Conservation (phyloP, 2,113 vertebrate genomes). For the Campylomormyrus tamandua region DNA sequence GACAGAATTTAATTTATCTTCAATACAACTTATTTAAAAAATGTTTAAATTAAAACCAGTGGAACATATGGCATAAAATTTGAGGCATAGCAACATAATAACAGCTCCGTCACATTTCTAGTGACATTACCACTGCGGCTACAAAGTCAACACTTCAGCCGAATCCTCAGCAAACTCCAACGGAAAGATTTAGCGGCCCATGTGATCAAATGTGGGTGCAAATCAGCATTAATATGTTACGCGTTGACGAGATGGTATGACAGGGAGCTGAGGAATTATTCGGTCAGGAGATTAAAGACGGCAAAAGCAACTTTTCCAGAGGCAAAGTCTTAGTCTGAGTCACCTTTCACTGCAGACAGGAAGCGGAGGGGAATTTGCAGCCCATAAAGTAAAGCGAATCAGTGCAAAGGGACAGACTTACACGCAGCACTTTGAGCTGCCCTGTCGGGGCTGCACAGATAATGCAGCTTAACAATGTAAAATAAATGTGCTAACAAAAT, state of each 20-base stretch:
- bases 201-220: neutral
- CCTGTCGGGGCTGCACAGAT: constrained; percentile 27
- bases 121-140: neutral
- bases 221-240: neutral
- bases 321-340: neutral
- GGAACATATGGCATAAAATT: neutral
- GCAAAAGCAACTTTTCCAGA: neutral
- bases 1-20: neutral
- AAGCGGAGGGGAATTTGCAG: constrained; percentile 17
- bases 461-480: neutral
- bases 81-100: neutral
- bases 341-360: constrained; percentile 11
- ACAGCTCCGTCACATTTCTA: neutral
- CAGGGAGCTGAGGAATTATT: neutral
- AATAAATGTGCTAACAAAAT: neutral
- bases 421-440: constrained; percentile 5
- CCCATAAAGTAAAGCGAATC: constrained; percentile 28
- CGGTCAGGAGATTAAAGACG: neutral
- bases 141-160: neutral
- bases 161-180: neutral
- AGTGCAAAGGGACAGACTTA: constrained; percentile 34
- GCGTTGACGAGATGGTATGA: neutral
- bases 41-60: neutral
- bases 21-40: neutral
- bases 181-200: neutral